Evolutionary conservation across 37 sponge, comb jelly and placozoan genomes (phyloP).

Genomic region (Spongilla lacustris): DNA sequence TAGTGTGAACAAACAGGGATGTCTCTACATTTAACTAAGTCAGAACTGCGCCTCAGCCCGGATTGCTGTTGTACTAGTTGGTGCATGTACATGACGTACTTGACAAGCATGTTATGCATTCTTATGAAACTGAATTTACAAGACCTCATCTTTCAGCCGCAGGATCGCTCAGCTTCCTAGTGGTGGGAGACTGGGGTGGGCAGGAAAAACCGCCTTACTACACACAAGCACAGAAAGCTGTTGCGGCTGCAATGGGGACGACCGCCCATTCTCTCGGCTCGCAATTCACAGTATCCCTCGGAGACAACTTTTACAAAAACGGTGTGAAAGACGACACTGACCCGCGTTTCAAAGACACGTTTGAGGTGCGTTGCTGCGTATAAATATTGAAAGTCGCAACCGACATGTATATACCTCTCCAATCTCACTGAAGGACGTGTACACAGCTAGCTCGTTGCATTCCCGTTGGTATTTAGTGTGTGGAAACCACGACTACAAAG

Average conservation of each 20-base stretch:
- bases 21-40: too few species aligned
- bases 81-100: too few species aligned
- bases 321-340: conserved; percentile 81
- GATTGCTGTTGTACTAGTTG: too few species aligned
- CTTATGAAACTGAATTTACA: too few species aligned
- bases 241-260: conserved; percentile 65
- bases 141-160: too few species aligned
- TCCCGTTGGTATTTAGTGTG: too few species aligned
- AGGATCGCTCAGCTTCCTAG: conserved; percentile 47
- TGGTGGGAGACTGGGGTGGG: conserved; percentile 88
- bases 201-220: conserved; percentile 54
- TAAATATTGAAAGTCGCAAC: too few species aligned
- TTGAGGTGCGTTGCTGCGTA: conserved; percentile 76
- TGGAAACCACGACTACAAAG: too few species aligned
- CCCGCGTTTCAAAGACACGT: conserved; percentile 71
- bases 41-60: too few species aligned
- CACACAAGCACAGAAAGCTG: conserved; percentile 41
- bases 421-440: conserved; percentile 65
- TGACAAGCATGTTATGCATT: too few species aligned
- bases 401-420: too few species aligned
- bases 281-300: conserved; percentile 72
- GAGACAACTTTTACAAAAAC: conserved; percentile 78
- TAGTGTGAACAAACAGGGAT: too few species aligned
- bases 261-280: conserved; percentile 40
- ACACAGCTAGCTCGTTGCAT: conserved; percentile 71